Base-by-base conservation (phyloP, 2,888 invertebrate genomes). In the Fragum whitleyi region DNA sequence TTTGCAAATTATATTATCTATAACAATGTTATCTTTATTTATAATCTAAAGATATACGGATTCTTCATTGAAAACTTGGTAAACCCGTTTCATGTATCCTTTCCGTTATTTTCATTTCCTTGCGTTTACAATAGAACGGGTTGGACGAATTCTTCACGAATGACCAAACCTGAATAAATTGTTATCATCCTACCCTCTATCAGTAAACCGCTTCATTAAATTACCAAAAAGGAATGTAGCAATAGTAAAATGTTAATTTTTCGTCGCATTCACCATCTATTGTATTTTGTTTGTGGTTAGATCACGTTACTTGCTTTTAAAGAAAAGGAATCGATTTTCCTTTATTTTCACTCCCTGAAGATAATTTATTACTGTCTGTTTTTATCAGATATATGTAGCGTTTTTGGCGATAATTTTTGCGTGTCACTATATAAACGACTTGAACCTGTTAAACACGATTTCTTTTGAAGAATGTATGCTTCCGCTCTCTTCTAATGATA, bases 121-220 rank as follows among this genome's bases (percentile, higher is more conserved):
- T 65, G 23, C 42, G 23, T 65, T 61, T 65, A 65, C 65, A 65
- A 65, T 65, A 65, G 26, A 65, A 65, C 65, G 65, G 65, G 65
- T 65, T 65, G 65, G 65, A 65, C 65, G 21, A 65, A 65, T 65
- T 65, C 65, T 65, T 65, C 65, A 65, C 65, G 65, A 65, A 65
- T 65, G 65, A 65, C 65, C 65, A 65, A 42, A 39, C 65, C 42
- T 42, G 65, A 65, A 65, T 65, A 65, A 39, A 26, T 65, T 23
- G 65, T 65, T 42, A 65, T 65, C 65, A 26, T 65, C 65, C 36
- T 23, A 23, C 42, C 65, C 21, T 65, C 21, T 65, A 65, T 65
- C 65, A 42, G 39, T 11, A 32, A 65, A 65, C 23, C 65, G 65
- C 65, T 42, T 65, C 65, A 65, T 65, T 65, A 65, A 65, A 39